phyloP scores from a whole-genome alignment of 2,113 vertebrate species.

The Zootoca vivipara region DNA sequence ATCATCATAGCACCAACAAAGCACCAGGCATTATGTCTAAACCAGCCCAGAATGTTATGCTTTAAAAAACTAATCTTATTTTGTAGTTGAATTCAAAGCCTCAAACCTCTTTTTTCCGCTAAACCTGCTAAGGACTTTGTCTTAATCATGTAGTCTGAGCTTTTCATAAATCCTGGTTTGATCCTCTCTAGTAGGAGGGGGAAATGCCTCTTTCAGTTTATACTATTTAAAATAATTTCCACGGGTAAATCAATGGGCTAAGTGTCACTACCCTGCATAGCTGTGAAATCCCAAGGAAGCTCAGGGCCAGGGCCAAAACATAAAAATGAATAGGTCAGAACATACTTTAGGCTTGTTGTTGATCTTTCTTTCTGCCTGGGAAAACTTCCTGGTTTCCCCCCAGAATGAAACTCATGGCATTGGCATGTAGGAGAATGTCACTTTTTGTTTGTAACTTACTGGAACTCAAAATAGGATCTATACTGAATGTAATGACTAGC shows the following conservation, averaged over 20 bases:
- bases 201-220: not conserved
- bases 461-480: too few species aligned
- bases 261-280: not conserved
- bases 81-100: not conserved
- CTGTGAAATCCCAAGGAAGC: too few species aligned
- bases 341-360: not conserved
- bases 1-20: not conserved
- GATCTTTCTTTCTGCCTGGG: not conserved
- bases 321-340: too few species aligned
- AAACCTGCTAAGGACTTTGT: not conserved
- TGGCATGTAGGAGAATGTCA: too few species aligned
- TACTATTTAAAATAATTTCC: not conserved
- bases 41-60: not conserved
- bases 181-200: not conserved
- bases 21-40: not conserved
- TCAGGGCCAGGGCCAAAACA: not conserved
- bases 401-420: too few species aligned
- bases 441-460: too few species aligned
- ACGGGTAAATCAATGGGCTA: not conserved
- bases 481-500: too few species aligned
- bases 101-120: not conserved
- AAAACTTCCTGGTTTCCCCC: not conserved
- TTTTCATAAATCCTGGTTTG: not conserved
- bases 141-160: not conserved
- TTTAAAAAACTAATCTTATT: not conserved